Conservation (phyloP, 2,113 vertebrate species). For the Heterotis niloticus region DNA sequence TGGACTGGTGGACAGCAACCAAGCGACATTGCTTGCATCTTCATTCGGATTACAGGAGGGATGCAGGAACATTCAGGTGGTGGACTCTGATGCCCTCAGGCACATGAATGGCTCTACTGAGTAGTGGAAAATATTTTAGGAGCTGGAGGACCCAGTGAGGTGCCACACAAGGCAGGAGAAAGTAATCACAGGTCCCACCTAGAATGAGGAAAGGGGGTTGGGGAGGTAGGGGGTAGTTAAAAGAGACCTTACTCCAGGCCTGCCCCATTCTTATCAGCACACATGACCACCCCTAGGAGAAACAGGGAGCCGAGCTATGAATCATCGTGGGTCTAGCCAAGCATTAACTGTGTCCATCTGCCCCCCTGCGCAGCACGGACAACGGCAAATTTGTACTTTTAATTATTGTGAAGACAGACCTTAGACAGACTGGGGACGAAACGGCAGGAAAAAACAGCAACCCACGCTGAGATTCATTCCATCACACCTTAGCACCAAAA, state of each 20-base stretch:
- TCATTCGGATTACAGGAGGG: neutral
- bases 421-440: too few relatives aligned
- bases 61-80: neutral
- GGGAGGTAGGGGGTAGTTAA: neutral
- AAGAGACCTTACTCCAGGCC: constrained; percentile 41
- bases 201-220: neutral
- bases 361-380: neutral
- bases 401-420: too few relatives aligned
- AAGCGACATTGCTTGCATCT: neutral
- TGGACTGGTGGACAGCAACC: neutral
- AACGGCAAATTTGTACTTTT: neutral
- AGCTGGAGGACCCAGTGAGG: constrained; percentile 27
- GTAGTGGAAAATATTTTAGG: constrained; percentile 27
- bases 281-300: constrained; percentile 46
- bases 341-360: constrained; percentile 1
- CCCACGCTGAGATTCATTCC: neutral
- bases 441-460: too few relatives aligned
- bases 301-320: neutral
- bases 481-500: neutral
- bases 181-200: neutral
- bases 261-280: constrained; percentile 59
- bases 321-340: neutral
- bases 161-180: neutral
- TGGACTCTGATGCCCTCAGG: neutral
- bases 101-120: constrained; percentile 48